Evolutionary conservation across 2,888 invertebrate genomes (phyloP), one percentile per base, ranked within the genome.

Genomic region (Dolomedes plantarius): DNA sequence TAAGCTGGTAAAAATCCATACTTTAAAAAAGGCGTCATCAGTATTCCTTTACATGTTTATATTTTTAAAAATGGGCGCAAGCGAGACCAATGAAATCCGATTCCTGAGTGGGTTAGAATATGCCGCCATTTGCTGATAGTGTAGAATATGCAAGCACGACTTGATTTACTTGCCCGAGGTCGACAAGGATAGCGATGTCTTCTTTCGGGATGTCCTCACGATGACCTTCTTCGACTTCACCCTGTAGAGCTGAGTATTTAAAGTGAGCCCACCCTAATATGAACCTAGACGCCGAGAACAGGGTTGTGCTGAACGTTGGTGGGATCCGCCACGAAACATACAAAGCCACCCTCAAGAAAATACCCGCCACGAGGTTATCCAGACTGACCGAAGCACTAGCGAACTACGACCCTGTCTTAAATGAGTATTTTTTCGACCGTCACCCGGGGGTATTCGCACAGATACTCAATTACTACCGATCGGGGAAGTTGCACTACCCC

Each of bases 371-470:
- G 76, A 93, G 98, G 88, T 93, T 98, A 89, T 98, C 98, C 73
- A 93, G 98, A 89, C 94, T 98, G 89, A 92, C 92, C 1, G 99
- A 99, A 93, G 98, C 98, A 67, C 94, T 99, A 90, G 98, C 98
- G 91, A 99, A 99, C 93, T 99, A 99, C 93, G 99, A 99, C 93
- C 98, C 98, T 72, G 96, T 99, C 90, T 94, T 99, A 90, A 99
- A 99, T 93, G 99, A 99, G 93, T 99, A 98, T 93, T 99, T 99
- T 94, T 99, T 99, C 93, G 99, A 98, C 93, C 93, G 92, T 28
- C 98, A 98, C 93, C 98, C 98, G 39, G 98, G 98, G 76, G 98
- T 95, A 72, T 98, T 98, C 92, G 98, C 97, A 82, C 98, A 98
- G 89, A 92, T 97, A 90, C 94, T 97, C 90, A 99, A 99, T 92